Evolutionary conservation across 2,888 invertebrate genomes (phyloP).

Genomic region (Rhingia rostrata): DNA sequence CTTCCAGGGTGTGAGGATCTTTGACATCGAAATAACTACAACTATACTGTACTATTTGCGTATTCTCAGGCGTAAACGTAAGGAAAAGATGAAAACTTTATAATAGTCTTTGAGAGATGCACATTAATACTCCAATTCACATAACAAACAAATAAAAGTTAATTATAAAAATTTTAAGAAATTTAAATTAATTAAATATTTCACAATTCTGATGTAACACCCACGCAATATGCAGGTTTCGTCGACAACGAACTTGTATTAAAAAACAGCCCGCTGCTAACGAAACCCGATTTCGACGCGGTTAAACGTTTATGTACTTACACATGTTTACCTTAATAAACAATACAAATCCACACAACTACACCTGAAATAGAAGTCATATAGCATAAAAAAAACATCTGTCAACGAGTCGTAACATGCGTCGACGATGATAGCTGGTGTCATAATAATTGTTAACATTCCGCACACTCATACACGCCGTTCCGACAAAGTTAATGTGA

Average conservation of each 20-base stretch:
- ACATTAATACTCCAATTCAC: too few species aligned
- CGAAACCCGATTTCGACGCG: conserved; percentile 94
- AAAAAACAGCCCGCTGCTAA: conserved; percentile 89
- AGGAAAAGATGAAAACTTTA: too few species aligned
- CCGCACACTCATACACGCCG: conserved; percentile 49
- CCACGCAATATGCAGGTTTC: conserved; percentile 96
- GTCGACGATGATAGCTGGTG: conserved; percentile 45
- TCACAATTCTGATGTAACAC: conserved; percentile 73
- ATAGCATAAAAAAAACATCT: conserved; percentile 18
- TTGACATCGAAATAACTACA: too few species aligned
- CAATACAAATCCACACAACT: background rate
- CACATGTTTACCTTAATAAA: background rate
- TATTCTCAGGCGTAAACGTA: too few species aligned
- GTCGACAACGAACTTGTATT: conserved; percentile 96
- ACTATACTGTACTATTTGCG: too few species aligned
- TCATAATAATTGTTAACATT: conserved; percentile 72
- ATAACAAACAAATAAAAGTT: too few species aligned
- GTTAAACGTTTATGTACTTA: conserved; percentile 74
- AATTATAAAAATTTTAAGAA: background rate
- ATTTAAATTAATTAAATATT: background rate
- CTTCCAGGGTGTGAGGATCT: too few species aligned
- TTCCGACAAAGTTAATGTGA: conserved; percentile 64
- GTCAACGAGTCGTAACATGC: conserved; percentile 30
- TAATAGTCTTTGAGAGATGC: too few species aligned
- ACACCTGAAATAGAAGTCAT: conserved; percentile 31